Conservation (phyloP, 1,140 invertebrate species). For the Agrypnia vestita region DNA sequence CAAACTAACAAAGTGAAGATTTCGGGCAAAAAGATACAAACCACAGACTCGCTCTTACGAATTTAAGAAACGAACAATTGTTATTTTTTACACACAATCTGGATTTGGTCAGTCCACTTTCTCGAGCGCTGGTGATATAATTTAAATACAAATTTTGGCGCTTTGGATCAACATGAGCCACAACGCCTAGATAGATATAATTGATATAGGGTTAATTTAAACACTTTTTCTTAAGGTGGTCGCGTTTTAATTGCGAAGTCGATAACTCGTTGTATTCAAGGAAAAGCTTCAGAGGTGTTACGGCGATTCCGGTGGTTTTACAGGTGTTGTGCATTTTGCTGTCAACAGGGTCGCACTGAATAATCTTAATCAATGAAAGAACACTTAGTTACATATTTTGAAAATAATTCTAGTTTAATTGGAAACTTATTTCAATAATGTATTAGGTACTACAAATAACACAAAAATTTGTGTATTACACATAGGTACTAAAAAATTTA, state of each 20-base stretch:
- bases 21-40: neutral
- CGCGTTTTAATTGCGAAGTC: too few relatives aligned
- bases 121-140: too few relatives aligned
- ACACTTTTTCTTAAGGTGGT: too few relatives aligned
- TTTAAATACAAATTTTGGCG: too few relatives aligned
- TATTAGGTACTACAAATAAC: too few relatives aligned
- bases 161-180: too few relatives aligned
- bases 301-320: neutral
- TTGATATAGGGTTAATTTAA: neutral
- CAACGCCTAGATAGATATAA: neutral
- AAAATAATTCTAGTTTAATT: too few relatives aligned
- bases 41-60: neutral
- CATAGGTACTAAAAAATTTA: too few relatives aligned
- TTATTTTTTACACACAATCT: neutral
- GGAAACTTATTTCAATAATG: too few relatives aligned
- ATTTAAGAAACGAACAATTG: neutral
- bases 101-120: neutral
- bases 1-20: neutral
- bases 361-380: too few relatives aligned
- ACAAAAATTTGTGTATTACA: too few relatives aligned
- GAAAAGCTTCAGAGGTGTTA: neutral
- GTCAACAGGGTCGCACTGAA: slow-evolving; percentile 4
- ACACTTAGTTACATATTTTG: too few relatives aligned
- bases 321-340: slow-evolving; percentile 6
- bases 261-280: neutral